Evolutionary conservation across 2,797 vertebrate species (phyloP).

Genomic region (Aythya fuligula): DNA sequence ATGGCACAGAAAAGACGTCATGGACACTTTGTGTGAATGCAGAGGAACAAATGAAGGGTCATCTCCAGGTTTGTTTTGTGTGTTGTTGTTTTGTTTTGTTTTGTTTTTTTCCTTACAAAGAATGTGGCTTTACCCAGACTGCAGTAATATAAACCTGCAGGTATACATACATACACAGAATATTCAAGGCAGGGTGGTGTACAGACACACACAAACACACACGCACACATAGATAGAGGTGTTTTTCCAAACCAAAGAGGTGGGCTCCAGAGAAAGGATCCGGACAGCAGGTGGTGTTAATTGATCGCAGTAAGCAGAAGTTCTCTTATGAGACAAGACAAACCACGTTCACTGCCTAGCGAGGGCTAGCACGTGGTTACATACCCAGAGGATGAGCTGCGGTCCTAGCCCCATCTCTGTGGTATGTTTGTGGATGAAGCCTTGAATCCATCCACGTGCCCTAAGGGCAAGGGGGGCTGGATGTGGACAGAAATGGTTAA

Average conservation of each 20-base stretch:
- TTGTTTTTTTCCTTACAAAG: neutral
- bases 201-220: neutral
- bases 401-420: neutral
- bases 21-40: conserved; percentile 36
- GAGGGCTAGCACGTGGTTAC: rapidly evolving
- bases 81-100: neutral
- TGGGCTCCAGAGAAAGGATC: neutral
- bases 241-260: neutral
- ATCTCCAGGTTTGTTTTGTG: neutral
- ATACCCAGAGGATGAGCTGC: neutral
- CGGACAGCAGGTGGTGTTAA: neutral
- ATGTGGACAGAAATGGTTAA: neutral
- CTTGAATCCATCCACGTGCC: neutral
- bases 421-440: neutral
- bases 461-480: neutral
- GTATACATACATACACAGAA: neutral
- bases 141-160: neutral
- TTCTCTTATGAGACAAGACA: neutral
- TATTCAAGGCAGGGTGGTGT: neutral
- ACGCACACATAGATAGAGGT: neutral
- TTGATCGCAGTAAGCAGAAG: neutral
- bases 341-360: neutral
- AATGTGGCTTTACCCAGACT: conserved; percentile 1
- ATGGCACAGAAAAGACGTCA: conserved; percentile 28
- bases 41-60: neutral